A percentile compares a stretch with the other conserved stretches of the same genome.
Conservation (phyloP, 35 echinoderm and acorn worm species). For the Stichopus chloronotus region DNA sequence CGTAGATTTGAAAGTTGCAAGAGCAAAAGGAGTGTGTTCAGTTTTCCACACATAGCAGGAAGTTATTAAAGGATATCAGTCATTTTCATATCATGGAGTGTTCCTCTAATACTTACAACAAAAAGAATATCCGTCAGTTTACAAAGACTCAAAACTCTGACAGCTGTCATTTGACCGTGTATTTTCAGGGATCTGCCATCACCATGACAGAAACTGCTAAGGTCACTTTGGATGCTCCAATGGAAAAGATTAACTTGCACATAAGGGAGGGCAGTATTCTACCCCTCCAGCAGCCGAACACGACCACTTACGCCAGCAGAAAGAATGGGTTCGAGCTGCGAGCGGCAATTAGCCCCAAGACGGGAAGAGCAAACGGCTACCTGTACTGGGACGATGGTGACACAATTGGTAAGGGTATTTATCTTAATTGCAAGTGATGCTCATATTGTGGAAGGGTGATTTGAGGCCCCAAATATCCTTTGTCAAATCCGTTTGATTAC, state of each 20-base stretch:
- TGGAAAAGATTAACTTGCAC: constrained; percentile 78
- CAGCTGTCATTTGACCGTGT: not conserved
- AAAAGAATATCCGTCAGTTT: not conserved
- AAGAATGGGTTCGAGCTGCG: constrained; percentile 55
- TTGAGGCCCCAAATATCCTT: not conserved
- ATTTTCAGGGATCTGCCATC: constrained; percentile 60
- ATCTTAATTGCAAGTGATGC: not conserved
- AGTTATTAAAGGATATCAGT: not conserved
- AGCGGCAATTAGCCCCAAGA: constrained; percentile 38
- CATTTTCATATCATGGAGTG: not conserved
- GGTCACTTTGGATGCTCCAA: constrained; percentile 65
- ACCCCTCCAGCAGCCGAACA: constrained; percentile 64
- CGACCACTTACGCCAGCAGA: constrained; percentile 64
- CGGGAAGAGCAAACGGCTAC: constrained; percentile 46
- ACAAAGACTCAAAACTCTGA: not conserved
- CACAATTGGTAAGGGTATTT: constrained; percentile 59
- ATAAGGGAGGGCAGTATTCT: constrained; percentile 68
- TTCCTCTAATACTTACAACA: not conserved
- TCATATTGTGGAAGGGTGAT: not conserved
- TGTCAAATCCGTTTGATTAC: not conserved
- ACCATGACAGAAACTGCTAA: not conserved
- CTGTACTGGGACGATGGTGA: constrained; percentile 86
- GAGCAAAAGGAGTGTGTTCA: too few species aligned
- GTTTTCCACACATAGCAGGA: too few species aligned
- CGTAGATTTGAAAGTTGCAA: too few species aligned